Base-by-base conservation (phyloP, 1,140 invertebrate genomes). In the Drosophila pallidifrons region DNA sequence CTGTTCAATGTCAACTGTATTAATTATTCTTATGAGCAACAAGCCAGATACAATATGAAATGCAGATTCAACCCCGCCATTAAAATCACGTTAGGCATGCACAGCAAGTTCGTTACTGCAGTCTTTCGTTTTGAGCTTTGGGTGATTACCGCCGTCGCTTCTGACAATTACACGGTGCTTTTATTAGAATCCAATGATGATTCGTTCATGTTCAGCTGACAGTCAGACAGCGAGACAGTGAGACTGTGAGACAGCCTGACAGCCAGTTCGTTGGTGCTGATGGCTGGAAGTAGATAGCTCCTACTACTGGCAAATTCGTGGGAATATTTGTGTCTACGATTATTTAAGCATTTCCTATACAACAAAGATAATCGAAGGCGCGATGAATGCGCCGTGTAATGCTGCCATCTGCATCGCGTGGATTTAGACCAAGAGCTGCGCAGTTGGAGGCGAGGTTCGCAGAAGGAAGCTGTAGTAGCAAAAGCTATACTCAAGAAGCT, bases 21-120 rank as follows among this genome's bases (percentile, higher is more conserved):
- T 46, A 61, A 74, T 32, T 69, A 38, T 35, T 13, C 25, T 7
- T 58, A 68, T 16, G 55, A 64, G 61, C 35, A 72, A 73, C 58
- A 55, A 41, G 49, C 43, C 45, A 71, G 51, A 45, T 59, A 0
- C 16, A 67, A 63, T 54, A 52, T 52, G 63, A 66, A 69, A 79
- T 68, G 49, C 61, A 88, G 79, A 87, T 79, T 60, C 61, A 68
- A 72, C 20, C 67, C 55, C 55, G 77, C 66, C 61, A 88, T 88
- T 88, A 88, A 88, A 88, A 88, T 80, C 83, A 81, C 83, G 85
- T 89, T 88, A 68, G 68, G 81, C 69, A 76, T 76, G 67, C 68
- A 43, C 69, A 63, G 65, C 79, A 87, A 81, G 81, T 79, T 85
- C 72, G 75, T 52, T 49, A 58, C 64, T 74, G 57, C 70, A 77